Base-by-base conservation (phyloP, 2,888 invertebrate species). In the Folsomia manolachei region DNA sequence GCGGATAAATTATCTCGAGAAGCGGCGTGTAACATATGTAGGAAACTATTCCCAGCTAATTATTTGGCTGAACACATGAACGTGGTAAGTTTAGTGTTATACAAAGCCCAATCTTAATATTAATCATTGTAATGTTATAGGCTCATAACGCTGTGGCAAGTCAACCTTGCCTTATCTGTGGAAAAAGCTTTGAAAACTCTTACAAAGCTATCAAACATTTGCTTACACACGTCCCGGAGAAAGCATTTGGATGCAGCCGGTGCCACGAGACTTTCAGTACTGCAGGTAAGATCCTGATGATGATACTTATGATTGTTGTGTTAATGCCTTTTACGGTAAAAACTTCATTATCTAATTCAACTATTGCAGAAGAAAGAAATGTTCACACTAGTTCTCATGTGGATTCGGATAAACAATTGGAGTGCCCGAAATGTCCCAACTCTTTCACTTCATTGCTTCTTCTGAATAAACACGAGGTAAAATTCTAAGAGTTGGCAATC, bases 401-500 rank as follows among this genome's bases (percentile, higher is more conserved):
- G 21, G 71, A 71, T 2, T 19, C 27, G 39, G 67, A 67, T 14
- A 53, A 67, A n/a, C 62, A 63, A 61, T 52, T 71, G 27, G 53
- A 62, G 18, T 71, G 71, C 21, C 67, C 63, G 19, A 67, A 71
- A 63, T 71, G 71, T 27, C 25, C 63, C 21, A 61, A 71, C 18
- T 52, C 63, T 61, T 71, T 71, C 27, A 67, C 71, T 23, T 71
- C 71, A 7, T 26, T 71, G 11, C 27, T 71, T 27, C 56, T 68
- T 9, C 39, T 71, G 14, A 67, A 71, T 67, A 67, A 68, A 26
- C 71, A 71, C 23, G 71, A 71, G 51, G n/a, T n/a, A n/a, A n/a
- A n/a, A n/a, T n/a, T n/a, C n/a, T n/a, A n/a, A n/a, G n/a, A n/a
- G n/a, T n/a, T n/a, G n/a, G n/a, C n/a, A n/a, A n/a, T n/a, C n/a